Evolutionary conservation across 2,797 vertebrate genomes (phyloP), one percentile per base, ranked within the genome.

Genomic region (Clarias fuscus): DNA sequence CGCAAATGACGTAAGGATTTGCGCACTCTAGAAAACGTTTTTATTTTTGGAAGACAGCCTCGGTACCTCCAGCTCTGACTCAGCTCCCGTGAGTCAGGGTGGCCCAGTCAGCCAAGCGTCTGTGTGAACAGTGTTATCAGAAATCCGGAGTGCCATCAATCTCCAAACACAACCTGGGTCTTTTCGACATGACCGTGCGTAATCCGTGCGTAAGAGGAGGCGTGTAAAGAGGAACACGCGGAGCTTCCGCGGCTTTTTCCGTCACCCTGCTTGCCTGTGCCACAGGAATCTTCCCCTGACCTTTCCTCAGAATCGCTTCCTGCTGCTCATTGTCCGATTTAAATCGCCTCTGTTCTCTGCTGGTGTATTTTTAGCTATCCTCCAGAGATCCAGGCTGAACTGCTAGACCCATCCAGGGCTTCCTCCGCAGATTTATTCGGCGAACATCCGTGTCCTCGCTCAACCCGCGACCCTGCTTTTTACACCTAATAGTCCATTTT

Each of bases 251-350:
- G 7, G 15, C 61, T 65, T 65, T 27, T 65, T 18, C 58, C 7
- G 48, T 59, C 70, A 58, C 83, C 78, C 82, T 70, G 65, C 86
- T 75, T 37, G 58, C 75, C 84, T 84, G 67, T 15, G 53, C 62
- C 73, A 64, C 68, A 79, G 82, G 86, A 89, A 85, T 90, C 88
- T 87, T 80, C 86, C 83, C 78, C 85, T 91, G 90, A 92, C 90
- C 90, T 91, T 89, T 91, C 88, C 85, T 86, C 88, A 86, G 78
- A 90, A 90, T 88, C 87, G 48, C 89, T 91, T 92, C 91, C 91
- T 90, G 89, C 90, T 90, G 88, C 87, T 89, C 88, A 85, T 90
- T 91, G 90, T 92, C 88, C 86, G 86, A 84, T 86, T 88, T 87
- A 90, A 88, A 92, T 91, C 90, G 86, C 85, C 79, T 30, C 82